A percentile compares a stretch with the other conserved stretches of the same genome.
phyloP scores from a whole-genome alignment of 2,113 vertebrate genomes.

The Sceloporus tristichus region DNA sequence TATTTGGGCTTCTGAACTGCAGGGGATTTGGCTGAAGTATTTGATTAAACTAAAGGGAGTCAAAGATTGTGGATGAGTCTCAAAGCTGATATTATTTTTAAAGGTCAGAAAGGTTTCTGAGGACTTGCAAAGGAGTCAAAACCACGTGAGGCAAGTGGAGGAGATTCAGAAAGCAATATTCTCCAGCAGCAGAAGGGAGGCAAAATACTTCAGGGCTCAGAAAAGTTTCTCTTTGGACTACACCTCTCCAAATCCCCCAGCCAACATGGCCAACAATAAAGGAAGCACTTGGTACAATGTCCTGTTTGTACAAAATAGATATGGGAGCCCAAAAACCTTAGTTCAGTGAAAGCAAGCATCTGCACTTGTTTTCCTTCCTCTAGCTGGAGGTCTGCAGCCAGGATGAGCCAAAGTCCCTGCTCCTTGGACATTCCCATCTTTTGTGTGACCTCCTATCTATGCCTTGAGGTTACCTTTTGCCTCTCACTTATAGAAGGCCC shows the following conservation, averaged over 20 bases:
- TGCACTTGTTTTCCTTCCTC: too few species aligned
- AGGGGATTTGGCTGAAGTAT: slow-evolving; percentile 31
- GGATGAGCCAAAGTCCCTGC: too few species aligned
- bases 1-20: slow-evolving; percentile 49
- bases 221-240: too few species aligned
- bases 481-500: too few species aligned
- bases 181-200: neutral
- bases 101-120: slow-evolving; percentile 49
- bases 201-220: neutral
- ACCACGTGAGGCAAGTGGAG: neutral
- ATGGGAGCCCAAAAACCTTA: neutral
- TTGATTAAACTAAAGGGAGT: slow-evolving; percentile 30
- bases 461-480: too few species aligned
- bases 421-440: too few species aligned
- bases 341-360: neutral
- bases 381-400: too few species aligned
- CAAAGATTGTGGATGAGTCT: slow-evolving; percentile 38
- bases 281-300: neutral
- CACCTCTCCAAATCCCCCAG: too few species aligned
- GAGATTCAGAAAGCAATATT: neutral
- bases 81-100: slow-evolving; percentile 48
- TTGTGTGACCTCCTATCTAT: too few species aligned
- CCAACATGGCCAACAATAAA: too few species aligned
- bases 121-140: slow-evolving; percentile 33
- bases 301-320: neutral